Conservation (phyloP, 1,140 invertebrate genomes). For the Pseudomyrmex pallidus region DNA sequence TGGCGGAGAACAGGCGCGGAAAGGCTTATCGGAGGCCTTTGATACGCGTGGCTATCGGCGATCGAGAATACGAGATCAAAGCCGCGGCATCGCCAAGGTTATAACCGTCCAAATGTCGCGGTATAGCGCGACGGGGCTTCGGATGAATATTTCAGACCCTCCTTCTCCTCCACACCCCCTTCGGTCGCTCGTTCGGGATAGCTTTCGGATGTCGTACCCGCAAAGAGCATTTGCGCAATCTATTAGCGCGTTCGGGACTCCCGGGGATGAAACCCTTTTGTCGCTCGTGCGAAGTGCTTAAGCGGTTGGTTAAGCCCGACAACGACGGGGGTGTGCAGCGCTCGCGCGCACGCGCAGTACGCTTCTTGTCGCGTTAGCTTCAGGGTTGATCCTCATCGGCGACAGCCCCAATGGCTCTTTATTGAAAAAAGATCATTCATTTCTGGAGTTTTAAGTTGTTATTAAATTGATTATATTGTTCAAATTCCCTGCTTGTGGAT, state of each 20-base stretch:
- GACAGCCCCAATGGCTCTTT: neutral
- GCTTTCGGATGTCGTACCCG: constrained; percentile 69
- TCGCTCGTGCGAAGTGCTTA: constrained; percentile 79
- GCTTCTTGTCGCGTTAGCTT: constrained; percentile 17
- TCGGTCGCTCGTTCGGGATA: constrained; percentile 21
- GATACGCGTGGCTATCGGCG: constrained; percentile 49
- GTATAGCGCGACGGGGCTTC: constrained; percentile 51
- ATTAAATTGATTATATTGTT: neutral
- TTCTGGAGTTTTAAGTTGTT: neutral
- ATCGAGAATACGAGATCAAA: constrained; percentile 71
- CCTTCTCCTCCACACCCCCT: constrained; percentile 35
- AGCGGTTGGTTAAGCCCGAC: constrained; percentile 79
- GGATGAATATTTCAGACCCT: constrained; percentile 70
- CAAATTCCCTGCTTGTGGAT: too few relatives aligned
- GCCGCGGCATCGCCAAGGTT: constrained; percentile 59
- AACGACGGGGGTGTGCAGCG: constrained; percentile 52
- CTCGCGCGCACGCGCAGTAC: neutral
- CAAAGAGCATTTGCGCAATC: constrained; percentile 83
- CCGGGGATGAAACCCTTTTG: constrained; percentile 82
- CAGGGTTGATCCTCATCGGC: constrained; percentile 17
- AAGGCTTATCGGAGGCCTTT: constrained; percentile 47
- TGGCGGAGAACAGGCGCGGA: neutral
- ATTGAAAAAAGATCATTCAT: neutral
- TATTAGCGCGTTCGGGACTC: constrained; percentile 78
- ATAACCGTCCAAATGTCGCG: constrained; percentile 68